Percentiles rank a stretch among this genome's conserved stretches.
These are phyloP conservation scores for Uloborus plumipes DNA, from an alignment of 2,888 invertebrate genomes.

Conservation along the genomic window DNA sequence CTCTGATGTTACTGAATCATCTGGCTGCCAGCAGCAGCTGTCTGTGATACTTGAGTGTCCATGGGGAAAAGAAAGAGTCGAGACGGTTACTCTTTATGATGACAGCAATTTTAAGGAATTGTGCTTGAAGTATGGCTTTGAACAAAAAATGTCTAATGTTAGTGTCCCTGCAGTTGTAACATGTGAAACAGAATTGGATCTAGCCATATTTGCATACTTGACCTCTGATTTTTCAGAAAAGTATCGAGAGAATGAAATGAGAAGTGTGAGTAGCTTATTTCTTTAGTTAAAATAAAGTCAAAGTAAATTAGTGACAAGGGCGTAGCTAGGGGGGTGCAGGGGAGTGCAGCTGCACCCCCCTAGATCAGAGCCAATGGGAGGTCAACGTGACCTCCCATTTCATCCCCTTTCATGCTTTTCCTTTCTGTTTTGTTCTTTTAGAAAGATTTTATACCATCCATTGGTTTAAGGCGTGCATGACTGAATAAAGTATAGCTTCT, in stretches of 20 bases:
- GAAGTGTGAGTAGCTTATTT: conserved; percentile 28
- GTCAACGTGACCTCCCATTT: too few relatives aligned
- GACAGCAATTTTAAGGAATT: background rate
- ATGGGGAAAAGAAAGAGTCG: conserved; percentile 78
- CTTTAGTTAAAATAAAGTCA: too few relatives aligned
- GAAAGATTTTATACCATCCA: too few relatives aligned
- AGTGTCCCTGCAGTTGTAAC: conserved; percentile 22
- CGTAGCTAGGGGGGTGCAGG: too few relatives aligned
- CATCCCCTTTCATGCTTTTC: too few relatives aligned
- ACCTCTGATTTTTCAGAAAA: conserved; percentile 40
- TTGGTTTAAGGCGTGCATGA: too few relatives aligned
- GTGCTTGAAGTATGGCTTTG: background rate
- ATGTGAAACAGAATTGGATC: conserved; percentile 44
- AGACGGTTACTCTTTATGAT: conserved; percentile 74
- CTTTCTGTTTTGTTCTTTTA: too few relatives aligned
- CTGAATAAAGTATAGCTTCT: too few relatives aligned
- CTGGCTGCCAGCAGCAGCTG: conserved; percentile 73
- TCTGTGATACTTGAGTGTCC: conserved; percentile 79
- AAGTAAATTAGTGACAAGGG: too few relatives aligned
- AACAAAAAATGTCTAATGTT: background rate
- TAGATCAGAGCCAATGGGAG: too few relatives aligned
- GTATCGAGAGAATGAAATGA: conserved; percentile 10
- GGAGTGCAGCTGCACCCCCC: too few relatives aligned
- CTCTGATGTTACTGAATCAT: conserved; percentile 75
- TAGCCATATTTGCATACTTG: conserved; percentile 43